phyloP scores from a whole-genome alignment of 2,888 invertebrate genomes.

The Coleophora deauratella region DNA sequence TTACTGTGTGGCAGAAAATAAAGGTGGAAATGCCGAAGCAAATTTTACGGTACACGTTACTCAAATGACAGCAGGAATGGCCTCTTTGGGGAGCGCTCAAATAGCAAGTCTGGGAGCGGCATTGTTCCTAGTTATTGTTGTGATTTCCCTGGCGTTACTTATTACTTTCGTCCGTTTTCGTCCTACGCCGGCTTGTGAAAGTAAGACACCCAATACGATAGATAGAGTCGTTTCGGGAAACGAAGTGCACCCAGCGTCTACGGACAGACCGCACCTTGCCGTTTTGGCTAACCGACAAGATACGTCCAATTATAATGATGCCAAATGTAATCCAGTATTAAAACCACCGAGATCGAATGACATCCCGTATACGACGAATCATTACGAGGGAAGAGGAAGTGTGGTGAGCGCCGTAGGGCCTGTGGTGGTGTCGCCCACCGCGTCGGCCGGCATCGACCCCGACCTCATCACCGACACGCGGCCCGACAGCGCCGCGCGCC shows the following conservation, averaged over 20 bases:
- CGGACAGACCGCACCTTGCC: constrained; percentile 71
- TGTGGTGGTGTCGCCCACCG: constrained; percentile 83
- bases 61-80: constrained; percentile 84
- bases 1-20: constrained; percentile 92
- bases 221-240: constrained; percentile 81
- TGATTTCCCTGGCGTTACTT: constrained; percentile 80
- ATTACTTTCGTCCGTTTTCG: constrained; percentile 83
- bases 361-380: constrained; percentile 79
- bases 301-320: constrained; percentile 46
- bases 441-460: constrained; percentile 85
- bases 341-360: constrained; percentile 82
- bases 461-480: constrained; percentile 90
- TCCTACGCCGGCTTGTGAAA: constrained; percentile 82
- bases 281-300: constrained; percentile 72
- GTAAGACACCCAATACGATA: constrained; percentile 83
- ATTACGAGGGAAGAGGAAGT: constrained; percentile 80
- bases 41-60: constrained; percentile 91
- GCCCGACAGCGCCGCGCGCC: constrained; percentile 73
- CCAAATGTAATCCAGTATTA: constrained; percentile 78
- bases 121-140: constrained; percentile 82
- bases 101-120: constrained; percentile 90
- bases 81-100: constrained; percentile 86
- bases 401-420: constrained; percentile 77
- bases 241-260: constrained; percentile 61
- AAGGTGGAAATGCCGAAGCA: constrained; percentile 89